Evolutionary conservation across 2,888 invertebrate genomes (phyloP), one percentile per base, ranked within the genome.

Genomic region (Drosophila paranaensis): DNA sequence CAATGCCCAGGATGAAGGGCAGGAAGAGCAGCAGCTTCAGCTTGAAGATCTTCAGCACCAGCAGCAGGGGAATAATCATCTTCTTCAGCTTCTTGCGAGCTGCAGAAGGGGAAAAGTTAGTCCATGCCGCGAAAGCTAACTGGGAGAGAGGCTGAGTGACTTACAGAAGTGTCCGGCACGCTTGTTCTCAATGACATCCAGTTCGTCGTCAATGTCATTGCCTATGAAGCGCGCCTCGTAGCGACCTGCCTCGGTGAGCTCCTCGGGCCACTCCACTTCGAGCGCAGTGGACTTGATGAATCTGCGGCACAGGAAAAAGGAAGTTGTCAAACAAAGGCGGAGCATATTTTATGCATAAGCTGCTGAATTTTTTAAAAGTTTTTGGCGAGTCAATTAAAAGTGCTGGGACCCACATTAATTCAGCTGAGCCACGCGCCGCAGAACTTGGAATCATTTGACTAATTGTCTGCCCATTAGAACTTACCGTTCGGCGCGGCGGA

Each of bases 1-100:
- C 97, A 77, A 97, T 93, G 2, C 97, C 97, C 53, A 97, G 94
- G 78, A 97, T 97, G 79, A 97, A 94, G 1, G 97, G 97, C 92
- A 97, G 93, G 94, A 97, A 97, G 6, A 97, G 93, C 4, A 97
- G 93, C 58, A 97, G 93, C 91, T 97, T 97, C 91, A 97, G 91
- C 93, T 97, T 97, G 94, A 97, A 97, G 82, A 97, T 93, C 93
- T 97, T 97, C 79, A 97, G 92, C 78, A 97, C 95, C 83, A 97
- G 93, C 89, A 97, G 93, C 94, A 97, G 94, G 0, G 97, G 97
- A 74, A 97, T 96, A 90, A 97, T 95, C 48, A 97, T 94, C 91
- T 96, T 97, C 94, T 96, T 96, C 78, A 97, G 92, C 91, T 96
- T 96, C 91, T 96, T 95, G 54, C 97, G 95, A 80, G 96, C 97